A percentile compares a stretch with the other conserved stretches of the same genome.
Evolutionary conservation across 2,888 invertebrate species (phyloP).

Genomic region (Tetragnatha montana): DNA sequence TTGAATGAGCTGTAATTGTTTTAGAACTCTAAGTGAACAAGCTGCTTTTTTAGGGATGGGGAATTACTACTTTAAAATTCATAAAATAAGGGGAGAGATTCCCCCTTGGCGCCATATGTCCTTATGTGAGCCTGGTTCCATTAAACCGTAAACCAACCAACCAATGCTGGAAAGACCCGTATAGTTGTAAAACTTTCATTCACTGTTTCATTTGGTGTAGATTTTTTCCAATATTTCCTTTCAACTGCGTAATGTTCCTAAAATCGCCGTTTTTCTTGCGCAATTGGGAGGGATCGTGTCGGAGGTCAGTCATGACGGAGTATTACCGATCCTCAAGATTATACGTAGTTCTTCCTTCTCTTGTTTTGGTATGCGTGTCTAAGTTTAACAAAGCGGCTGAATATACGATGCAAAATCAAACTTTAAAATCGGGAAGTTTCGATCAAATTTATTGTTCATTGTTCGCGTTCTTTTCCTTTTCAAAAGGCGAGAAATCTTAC

Average conservation of each 20-base stretch:
- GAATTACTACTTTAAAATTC: no score
- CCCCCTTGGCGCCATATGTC: no score
- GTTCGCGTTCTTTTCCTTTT: not conserved
- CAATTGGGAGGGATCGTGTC: not conserved
- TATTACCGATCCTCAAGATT: not conserved
- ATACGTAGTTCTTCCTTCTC: not conserved
- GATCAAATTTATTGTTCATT: not conserved
- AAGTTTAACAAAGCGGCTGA: not conserved
- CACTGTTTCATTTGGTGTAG: no score
- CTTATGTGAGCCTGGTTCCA: no score
- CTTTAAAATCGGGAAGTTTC: not conserved
- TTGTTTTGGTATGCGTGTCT: not conserved
- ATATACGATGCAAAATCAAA: not conserved
- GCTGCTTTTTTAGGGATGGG: no score
- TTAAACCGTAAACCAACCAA: no score
- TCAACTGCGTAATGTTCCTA: not conserved
- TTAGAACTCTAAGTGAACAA: no score
- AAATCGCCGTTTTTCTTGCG: not conserved
- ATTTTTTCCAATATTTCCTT: no score
- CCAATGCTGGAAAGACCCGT: no score
- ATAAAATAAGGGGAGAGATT: no score
- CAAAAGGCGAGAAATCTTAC: not conserved
- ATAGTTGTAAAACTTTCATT: no score
- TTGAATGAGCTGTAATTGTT: no score
- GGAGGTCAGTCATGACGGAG: not conserved